Base-by-base conservation (phyloP, 2,113 vertebrate species). In the Shinisaurus crocodilurus region DNA sequence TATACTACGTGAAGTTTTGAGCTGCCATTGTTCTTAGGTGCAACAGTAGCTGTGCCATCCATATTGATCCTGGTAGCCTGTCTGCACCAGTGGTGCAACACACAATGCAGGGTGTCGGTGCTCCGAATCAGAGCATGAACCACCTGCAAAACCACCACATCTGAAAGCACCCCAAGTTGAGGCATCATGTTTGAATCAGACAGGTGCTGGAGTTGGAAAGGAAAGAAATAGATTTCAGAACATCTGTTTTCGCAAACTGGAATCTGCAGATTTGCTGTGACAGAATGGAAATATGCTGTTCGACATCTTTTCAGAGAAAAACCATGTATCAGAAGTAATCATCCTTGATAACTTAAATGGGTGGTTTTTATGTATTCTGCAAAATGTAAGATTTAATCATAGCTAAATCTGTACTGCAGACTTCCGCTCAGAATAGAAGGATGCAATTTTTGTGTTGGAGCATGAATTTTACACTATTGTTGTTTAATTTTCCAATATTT, bases 341-440 rank as follows among this genome's bases (percentile, higher is more conserved):
- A 90, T 63, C 3, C 1, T 4, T 81, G 93, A 95, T 93, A 95
- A 96, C 85, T 15, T 48, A 70, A 91, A 92, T 86, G n/a, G 57
- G 63, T 45, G 29, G 37, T 70, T 92, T 85, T 18, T 10, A 88
- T 86, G 88, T 76, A 87, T 43, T 69, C 82, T 91, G 90, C 83
- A 89, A 89, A 90, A 83, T 0, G 0, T 57, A 91, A 94, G 72
- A 93, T 92, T 88, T 88, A 77, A 77, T 75, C 87, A 65, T 85
- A 86, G 90, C 5, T 79, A 92, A 91, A 87, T 85, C 91, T 85
- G 37, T 43, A 81, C 34, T 69, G n/a, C 1, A 0, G 81, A 90
- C 40, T 67, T 86, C 63, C 25, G 20, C 2, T 86, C 0, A 63
- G 86, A 87, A 92, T 25, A 80, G 82, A 92, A 92, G 91, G 60